These are phyloP conservation scores for Acipenser ruthenus DNA, from an alignment of 2,797 vertebrate genomes.

Conservation along the genomic window DNA sequence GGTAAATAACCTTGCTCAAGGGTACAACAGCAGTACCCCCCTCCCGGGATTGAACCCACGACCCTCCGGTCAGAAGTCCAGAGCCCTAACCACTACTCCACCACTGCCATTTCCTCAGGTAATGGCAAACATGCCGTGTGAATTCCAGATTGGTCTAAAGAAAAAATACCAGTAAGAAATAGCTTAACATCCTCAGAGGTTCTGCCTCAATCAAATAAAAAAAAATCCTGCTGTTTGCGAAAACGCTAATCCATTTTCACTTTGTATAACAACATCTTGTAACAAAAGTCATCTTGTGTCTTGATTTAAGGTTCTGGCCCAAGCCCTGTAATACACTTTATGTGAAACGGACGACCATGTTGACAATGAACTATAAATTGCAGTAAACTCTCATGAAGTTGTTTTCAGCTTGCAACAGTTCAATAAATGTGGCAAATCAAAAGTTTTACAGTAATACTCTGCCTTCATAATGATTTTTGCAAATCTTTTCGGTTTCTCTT, in stretches of 20 bases:
- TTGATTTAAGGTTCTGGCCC: no score
- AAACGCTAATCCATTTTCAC: no score
- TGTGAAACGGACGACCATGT: background rate
- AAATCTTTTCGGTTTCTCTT: background rate
- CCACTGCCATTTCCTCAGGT: background rate
- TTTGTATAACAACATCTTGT: no score
- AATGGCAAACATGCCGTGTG: background rate
- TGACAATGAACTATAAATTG: background rate
- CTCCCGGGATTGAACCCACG: no score
- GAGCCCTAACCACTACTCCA: no score
- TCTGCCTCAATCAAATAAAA: background rate
- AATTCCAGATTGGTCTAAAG: background rate
- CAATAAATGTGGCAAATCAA: background rate
- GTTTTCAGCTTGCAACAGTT: background rate
- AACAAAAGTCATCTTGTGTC: no score
- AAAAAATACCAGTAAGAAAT: background rate
- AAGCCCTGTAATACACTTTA: no score
- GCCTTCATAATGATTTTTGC: background rate
- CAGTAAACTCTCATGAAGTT: no score
- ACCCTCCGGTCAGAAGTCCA: no score
- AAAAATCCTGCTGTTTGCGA: background rate
- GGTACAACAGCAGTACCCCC: no score
- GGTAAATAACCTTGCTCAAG: no score
- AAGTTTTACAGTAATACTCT: background rate
- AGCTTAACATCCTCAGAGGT: background rate